phyloP scores from a whole-genome alignment of 2,797 vertebrate species.

The Chloroceryle inda region DNA sequence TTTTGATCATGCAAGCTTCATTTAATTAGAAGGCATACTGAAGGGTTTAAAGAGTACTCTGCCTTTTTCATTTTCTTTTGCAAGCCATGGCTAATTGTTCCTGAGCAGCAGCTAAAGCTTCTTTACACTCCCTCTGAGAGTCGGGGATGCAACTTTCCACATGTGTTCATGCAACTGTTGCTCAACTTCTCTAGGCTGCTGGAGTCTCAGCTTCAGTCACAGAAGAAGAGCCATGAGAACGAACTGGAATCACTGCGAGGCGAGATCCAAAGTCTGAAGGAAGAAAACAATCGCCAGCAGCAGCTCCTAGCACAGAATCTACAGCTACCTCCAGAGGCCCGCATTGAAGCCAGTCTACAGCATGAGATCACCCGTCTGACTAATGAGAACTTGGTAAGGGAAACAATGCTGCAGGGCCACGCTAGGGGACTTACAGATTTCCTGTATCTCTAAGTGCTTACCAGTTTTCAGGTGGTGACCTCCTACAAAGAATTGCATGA shows the following conservation, averaged over 20 bases:
- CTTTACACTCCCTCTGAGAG: conserved; percentile 55
- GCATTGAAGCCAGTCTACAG: conserved; percentile 96
- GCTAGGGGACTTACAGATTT: fast-evolving
- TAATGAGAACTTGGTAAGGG: conserved; percentile 95
- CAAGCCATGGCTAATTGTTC: conserved; percentile 50
- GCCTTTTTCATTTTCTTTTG: conserved; percentile 58
- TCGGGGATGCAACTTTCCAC: not conserved
- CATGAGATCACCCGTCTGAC: conserved; percentile 98
- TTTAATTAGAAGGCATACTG: conserved; percentile 61
- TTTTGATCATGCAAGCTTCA: conserved; percentile 46
- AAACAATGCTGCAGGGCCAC: not conserved
- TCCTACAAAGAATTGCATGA: not conserved
- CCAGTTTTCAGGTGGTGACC: not conserved
- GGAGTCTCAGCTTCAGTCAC: conserved; percentile 94
- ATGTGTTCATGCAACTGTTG: not conserved
- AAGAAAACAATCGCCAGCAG: conserved; percentile 97
- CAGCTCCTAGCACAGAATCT: conserved; percentile 97
- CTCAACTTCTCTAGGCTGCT: conserved; percentile 85
- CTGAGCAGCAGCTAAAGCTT: conserved; percentile 52
- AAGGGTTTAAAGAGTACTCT: conserved; percentile 65
- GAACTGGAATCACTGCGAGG: conserved; percentile 90
- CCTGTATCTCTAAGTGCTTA: not conserved
- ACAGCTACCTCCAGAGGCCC: conserved; percentile 95
- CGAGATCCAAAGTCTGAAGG: conserved; percentile 95
- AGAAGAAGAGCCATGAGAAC: conserved; percentile 90